Conservation (phyloP, 2,113 vertebrate species). For the Amazona guildingii region DNA sequence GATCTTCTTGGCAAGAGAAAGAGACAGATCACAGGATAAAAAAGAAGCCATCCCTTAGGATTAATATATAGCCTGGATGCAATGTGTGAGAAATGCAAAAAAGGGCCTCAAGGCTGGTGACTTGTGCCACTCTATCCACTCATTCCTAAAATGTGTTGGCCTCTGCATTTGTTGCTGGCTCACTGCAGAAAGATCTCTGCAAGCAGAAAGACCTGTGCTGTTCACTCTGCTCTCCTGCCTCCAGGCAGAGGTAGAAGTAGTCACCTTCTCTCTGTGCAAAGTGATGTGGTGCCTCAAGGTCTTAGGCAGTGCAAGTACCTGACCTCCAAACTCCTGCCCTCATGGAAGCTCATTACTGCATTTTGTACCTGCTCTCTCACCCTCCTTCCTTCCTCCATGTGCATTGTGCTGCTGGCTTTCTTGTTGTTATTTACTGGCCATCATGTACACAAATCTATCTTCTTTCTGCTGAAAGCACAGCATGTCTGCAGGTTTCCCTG, state of each 20-base stretch:
- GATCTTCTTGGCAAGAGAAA: not conserved
- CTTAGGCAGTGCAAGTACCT: not conserved
- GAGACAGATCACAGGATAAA: not conserved
- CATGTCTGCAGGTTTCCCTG: not conserved
- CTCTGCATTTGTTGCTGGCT: not conserved
- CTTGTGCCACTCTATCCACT: not conserved
- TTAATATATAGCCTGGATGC: not conserved
- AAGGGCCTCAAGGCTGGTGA: not conserved
- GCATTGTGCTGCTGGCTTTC: not conserved
- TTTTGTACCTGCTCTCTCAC: fast-evolving
- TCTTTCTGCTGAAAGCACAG: not conserved
- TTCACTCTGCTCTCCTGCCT: not conserved
- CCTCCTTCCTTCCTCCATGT: not conserved
- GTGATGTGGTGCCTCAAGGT: not conserved
- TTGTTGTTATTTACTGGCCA: not conserved
- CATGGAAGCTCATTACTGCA: not conserved
- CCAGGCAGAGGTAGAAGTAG: not conserved
- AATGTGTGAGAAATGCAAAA: fast-evolving
- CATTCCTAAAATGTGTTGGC: not conserved
- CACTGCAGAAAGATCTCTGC: not conserved
- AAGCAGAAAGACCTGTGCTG: not conserved
- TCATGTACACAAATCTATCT: not conserved
- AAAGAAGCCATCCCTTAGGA: not conserved
- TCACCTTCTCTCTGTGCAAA: not conserved
- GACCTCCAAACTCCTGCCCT: not conserved